phyloP scores from a whole-genome alignment of 2,888 invertebrate genomes.

The Tetragnatha montana region DNA sequence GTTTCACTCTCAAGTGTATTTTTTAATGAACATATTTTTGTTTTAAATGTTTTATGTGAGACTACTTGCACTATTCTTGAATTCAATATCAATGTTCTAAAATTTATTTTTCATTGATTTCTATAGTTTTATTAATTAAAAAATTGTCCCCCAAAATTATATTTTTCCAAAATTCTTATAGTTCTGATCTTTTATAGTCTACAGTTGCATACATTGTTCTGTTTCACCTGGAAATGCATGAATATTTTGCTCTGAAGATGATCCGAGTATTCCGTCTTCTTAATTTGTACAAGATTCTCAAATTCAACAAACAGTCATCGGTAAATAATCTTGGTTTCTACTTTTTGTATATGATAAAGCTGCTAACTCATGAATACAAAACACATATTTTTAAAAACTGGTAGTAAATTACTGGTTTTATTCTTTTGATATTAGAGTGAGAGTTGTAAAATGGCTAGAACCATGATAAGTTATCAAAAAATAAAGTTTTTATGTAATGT shows the following conservation, averaged over 20 bases:
- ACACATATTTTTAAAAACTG: background rate
- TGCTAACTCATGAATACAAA: too few relatives aligned
- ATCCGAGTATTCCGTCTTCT: slow-evolving; percentile 45
- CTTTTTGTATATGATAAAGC: too few relatives aligned
- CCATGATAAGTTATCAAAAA: too few relatives aligned
- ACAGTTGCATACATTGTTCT: slow-evolving; percentile 39
- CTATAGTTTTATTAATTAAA: too few relatives aligned
- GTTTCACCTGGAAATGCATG: slow-evolving; percentile 35
- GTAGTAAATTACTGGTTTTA: background rate
- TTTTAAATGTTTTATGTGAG: background rate
- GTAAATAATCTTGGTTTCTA: slow-evolving; percentile 12
- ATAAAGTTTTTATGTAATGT: too few relatives aligned
- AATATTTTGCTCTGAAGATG: slow-evolving; percentile 37
- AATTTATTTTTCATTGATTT: too few relatives aligned
- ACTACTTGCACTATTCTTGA: background rate
- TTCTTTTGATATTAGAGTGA: background rate
- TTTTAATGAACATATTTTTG: background rate
- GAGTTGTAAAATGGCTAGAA: background rate
- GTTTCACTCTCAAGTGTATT: too few relatives aligned
- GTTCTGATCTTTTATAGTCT: slow-evolving; percentile 12
- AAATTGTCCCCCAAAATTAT: too few relatives aligned
- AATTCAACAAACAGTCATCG: slow-evolving; percentile 56
- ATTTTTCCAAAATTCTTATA: too few relatives aligned
- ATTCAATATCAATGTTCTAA: too few relatives aligned
- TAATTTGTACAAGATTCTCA: slow-evolving; percentile 34